Percentiles rank a stretch among this genome's conserved stretches.
These are phyloP conservation scores for Echinops telfairi DNA, from an alignment of 2,113 vertebrate genomes.

Conservation along the genomic window DNA sequence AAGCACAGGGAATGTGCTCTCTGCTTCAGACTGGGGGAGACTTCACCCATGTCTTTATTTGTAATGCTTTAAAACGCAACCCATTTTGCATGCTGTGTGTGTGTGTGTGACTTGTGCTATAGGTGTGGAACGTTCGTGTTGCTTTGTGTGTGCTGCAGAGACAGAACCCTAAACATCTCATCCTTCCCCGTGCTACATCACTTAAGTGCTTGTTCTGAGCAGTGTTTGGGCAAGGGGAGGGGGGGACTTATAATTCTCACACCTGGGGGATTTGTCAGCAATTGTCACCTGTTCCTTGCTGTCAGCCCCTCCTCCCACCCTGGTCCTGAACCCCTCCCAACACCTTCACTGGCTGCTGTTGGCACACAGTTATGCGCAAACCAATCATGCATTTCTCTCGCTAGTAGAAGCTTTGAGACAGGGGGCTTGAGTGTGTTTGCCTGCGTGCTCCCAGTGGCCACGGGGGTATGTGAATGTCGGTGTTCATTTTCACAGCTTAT, in stretches of 20 bases:
- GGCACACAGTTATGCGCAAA: background rate
- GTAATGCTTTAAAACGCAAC: conserved; percentile 51
- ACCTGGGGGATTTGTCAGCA: conserved; percentile 11
- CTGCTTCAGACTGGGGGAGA: conserved; percentile 18
- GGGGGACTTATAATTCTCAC: background rate
- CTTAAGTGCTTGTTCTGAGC: conserved; percentile 19
- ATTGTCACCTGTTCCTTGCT: background rate
- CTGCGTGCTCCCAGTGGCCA: background rate
- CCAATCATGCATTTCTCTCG: background rate
- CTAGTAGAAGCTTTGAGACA: background rate
- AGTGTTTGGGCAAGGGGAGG: background rate
- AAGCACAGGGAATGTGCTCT: background rate
- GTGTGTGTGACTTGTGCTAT: background rate
- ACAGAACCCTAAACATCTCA: conserved; percentile 65
- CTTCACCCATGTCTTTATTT: conserved; percentile 59
- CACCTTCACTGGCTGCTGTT: background rate
- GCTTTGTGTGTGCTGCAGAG: background rate
- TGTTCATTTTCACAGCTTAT: background rate
- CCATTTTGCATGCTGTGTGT: background rate
- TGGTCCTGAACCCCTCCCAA: background rate
- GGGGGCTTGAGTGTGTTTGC: background rate
- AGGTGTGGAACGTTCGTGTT: background rate
- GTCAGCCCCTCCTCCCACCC: background rate
- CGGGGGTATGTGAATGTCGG: background rate
- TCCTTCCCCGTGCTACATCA: conserved; percentile 48